A percentile compares a stretch with the other conserved stretches of the same genome.
phyloP scores from a whole-genome alignment of 1,140 invertebrate genomes.

The Neuroterus valhalla region DNA sequence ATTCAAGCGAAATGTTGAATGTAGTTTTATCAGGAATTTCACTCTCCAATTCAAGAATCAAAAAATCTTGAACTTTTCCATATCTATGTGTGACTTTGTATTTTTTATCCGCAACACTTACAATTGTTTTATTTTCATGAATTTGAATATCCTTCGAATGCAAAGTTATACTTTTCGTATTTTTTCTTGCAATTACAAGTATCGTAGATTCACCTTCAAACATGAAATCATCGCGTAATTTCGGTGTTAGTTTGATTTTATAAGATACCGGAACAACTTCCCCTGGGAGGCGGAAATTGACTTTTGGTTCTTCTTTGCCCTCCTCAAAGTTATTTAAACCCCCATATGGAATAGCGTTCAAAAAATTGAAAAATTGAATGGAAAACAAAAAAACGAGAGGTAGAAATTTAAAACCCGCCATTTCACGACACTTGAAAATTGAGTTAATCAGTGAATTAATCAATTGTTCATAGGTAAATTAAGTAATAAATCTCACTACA shows the following conservation, averaged over 20 bases:
- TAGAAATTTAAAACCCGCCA: neutral
- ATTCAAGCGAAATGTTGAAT: slow-evolving; percentile 74
- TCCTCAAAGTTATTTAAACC: neutral
- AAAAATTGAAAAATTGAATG: too few species aligned
- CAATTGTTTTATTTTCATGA: neutral
- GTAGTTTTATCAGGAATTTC: slow-evolving; percentile 56
- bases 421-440: neutral
- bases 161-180: neutral
- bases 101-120: neutral
- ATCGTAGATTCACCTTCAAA: neutral
- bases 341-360: too few species aligned
- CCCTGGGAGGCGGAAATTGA: neutral
- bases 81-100: neutral
- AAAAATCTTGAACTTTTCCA: slow-evolving; percentile 38
- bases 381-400: neutral
- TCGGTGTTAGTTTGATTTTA: neutral
- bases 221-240: neutral
- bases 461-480: neutral
- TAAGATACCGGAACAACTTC: neutral
- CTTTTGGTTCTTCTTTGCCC: too few species aligned
- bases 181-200: neutral
- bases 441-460: too few species aligned
- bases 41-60: slow-evolving; percentile 63
- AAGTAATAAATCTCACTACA: neutral
- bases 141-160: neutral